phyloP scores from a whole-genome alignment of 2,797 vertebrate genomes.

The Tapera naevia region DNA sequence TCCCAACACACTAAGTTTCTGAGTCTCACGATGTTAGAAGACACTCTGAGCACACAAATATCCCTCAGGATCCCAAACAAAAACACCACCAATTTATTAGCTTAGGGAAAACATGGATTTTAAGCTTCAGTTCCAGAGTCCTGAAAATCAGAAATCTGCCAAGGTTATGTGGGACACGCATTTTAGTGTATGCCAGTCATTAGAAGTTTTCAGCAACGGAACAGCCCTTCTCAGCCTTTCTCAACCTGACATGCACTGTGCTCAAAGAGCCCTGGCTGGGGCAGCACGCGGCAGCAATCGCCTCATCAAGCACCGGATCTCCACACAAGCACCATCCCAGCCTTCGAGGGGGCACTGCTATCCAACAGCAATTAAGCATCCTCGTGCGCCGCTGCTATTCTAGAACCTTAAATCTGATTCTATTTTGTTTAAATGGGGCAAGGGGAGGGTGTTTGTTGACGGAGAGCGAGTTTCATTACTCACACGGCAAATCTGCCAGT shows the following conservation, averaged over 20 bases:
- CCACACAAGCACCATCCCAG: neutral
- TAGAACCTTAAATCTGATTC: neutral
- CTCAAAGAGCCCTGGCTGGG: neutral
- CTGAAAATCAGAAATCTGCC: neutral
- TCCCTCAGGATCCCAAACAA: neutral
- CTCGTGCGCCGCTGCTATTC: neutral
- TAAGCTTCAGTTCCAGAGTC: neutral
- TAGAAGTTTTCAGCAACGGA: neutral
- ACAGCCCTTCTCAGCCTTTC: neutral
- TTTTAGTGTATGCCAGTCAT: neutral
- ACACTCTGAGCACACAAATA: neutral
- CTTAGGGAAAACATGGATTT: neutral
- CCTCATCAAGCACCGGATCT: neutral
- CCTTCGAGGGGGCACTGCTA: neutral
- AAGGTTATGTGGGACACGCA: rapidly evolving
- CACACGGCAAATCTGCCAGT: constrained; percentile 24
- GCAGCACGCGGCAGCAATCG: rapidly evolving
- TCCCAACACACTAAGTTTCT: neutral
- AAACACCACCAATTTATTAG: neutral
- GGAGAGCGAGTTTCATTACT: neutral
- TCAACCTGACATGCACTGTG: neutral
- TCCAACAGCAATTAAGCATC: neutral
- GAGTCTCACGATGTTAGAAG: neutral
- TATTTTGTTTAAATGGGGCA: neutral
- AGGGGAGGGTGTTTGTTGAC: neutral